These are phyloP conservation scores for Microctenopoma lineatum DNA, from an alignment of 2,797 vertebrate species.

Conservation along the genomic window DNA sequence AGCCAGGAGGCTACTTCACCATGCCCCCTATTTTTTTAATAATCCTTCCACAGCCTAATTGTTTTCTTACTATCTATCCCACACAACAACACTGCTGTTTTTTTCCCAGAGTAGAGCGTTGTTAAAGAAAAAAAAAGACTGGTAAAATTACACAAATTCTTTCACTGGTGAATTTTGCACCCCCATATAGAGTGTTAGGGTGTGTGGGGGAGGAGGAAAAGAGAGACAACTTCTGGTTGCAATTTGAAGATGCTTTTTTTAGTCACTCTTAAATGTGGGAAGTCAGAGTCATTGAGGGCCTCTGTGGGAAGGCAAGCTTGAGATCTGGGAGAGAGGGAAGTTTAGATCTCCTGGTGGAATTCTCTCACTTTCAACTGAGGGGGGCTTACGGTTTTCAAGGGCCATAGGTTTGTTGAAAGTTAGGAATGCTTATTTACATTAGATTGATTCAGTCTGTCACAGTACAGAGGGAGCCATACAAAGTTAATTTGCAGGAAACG, in stretches of 20 bases:
- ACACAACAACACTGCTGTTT: constrained; percentile 42
- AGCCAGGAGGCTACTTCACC: constrained; percentile 51
- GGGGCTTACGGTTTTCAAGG: constrained; percentile 59
- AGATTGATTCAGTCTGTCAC: constrained; percentile 81
- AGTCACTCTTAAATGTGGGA: constrained; percentile 87
- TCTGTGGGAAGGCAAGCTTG: constrained; percentile 80
- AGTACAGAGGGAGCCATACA: constrained; percentile 70
- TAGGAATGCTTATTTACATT: constrained; percentile 81
- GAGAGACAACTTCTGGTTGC: constrained; percentile 83
- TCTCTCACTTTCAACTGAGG: constrained; percentile 75
- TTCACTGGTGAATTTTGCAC: constrained; percentile 55
- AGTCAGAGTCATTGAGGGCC: constrained; percentile 81
- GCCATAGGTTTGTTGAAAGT: constrained; percentile 78
- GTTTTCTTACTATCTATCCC: constrained; percentile 61
- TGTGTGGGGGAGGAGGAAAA: constrained; percentile 60
- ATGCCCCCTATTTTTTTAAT: constrained; percentile 26
- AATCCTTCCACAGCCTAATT: constrained; percentile 27
- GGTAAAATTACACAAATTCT: constrained; percentile 48
- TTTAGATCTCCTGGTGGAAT: constrained; percentile 78
- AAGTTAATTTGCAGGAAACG: constrained; percentile 83
- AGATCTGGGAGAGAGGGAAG: constrained; percentile 68
- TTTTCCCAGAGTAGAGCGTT: constrained; percentile 47
- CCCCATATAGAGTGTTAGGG: constrained; percentile 64
- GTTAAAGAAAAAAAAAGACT: constrained; percentile 45
- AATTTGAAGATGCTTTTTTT: constrained; percentile 88